Evolutionary conservation across 1,140 invertebrate genomes (phyloP).

Genomic region (Oncopodura yosiiana): DNA sequence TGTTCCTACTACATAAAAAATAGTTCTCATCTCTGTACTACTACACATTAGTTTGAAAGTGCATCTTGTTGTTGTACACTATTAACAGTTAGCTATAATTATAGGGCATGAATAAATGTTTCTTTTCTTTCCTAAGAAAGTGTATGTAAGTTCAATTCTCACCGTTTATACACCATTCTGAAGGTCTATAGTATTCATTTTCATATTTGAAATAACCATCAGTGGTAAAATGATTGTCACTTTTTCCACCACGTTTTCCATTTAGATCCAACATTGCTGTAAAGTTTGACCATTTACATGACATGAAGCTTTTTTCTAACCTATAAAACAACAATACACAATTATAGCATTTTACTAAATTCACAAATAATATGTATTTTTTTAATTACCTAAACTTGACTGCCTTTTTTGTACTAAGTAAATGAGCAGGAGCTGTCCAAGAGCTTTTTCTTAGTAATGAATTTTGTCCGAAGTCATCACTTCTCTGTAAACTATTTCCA

Average conservation of each 20-base stretch:
- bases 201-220: constrained; percentile 19
- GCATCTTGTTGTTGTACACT: no score
- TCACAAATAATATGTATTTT: constrained; percentile 1
- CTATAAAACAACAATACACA: not conserved
- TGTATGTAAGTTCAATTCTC: no score
- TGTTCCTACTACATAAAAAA: no score
- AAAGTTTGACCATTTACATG: constrained; percentile 7
- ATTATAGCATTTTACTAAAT: not conserved
- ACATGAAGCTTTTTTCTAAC: constrained; percentile 19
- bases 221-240: constrained; percentile 8
- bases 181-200: constrained; percentile 18
- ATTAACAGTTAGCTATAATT: no score
- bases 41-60: no score
- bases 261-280: constrained; percentile 8
- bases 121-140: no score
- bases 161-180: constrained; percentile 22
- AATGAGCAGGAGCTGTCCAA: constrained; percentile 9
- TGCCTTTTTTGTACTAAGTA: constrained; percentile 8
- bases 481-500: constrained; percentile 9
- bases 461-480: no score
- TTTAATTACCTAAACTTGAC: constrained; percentile 3
- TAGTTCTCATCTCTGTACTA: no score
- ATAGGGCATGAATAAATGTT: no score
- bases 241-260: constrained; percentile 1
- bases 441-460: constrained; percentile 3